Conservation (phyloP, 2,888 invertebrate species). For the Limnephilus rhombicus region DNA sequence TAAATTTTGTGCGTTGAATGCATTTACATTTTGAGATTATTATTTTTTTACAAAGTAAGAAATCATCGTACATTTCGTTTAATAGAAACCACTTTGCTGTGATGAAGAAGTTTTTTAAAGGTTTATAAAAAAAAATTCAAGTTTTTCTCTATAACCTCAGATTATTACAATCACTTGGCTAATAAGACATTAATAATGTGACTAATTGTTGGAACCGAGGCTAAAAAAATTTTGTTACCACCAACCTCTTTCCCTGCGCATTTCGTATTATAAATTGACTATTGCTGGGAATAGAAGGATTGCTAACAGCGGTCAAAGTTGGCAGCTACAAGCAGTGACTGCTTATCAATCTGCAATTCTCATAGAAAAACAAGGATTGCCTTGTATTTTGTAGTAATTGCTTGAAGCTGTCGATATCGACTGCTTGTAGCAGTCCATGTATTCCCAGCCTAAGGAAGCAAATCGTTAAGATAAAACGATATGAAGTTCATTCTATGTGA, state of each 20-base stretch:
- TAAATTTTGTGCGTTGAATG: slow-evolving; percentile 31
- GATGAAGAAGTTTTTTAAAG: not conserved
- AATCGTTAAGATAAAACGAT: not conserved
- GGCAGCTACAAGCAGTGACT: too few relatives aligned
- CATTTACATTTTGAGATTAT: slow-evolving; percentile 13
- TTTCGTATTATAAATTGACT: not conserved
- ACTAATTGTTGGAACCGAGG: not conserved
- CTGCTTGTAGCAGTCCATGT: too few relatives aligned
- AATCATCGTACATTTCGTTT: not conserved
- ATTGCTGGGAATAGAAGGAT: not conserved
- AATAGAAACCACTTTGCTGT: not conserved
- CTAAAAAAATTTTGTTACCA: not conserved
- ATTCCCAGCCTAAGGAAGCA: too few relatives aligned
- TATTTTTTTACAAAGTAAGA: slow-evolving; percentile 18
- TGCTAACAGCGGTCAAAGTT: too few relatives aligned
- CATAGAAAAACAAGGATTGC: too few relatives aligned
- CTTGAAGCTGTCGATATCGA: too few relatives aligned
- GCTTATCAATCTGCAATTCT: too few relatives aligned
- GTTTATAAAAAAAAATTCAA: not conserved
- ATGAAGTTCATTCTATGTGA: not conserved
- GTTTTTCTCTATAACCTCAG: not conserved
- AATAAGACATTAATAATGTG: not conserved
- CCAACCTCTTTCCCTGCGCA: not conserved
- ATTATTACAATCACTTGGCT: not conserved
- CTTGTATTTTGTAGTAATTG: too few relatives aligned